Evolutionary conservation across 2,888 invertebrate genomes (phyloP).

Genomic region (Pocota personata): DNA sequence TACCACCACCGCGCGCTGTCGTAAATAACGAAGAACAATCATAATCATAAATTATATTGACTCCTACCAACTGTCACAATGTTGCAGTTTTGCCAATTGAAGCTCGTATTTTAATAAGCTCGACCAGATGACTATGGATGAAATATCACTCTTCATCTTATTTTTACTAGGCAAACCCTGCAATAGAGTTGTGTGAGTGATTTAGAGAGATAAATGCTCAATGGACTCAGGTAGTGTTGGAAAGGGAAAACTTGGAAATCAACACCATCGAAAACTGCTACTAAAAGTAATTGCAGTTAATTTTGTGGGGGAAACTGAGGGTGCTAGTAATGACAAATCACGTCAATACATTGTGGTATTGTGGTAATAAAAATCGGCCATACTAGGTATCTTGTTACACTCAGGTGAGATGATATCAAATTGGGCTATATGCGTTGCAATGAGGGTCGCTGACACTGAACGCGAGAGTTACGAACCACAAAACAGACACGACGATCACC

Average conservation of each 20-base stretch:
- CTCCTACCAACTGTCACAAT: conserved; percentile 68
- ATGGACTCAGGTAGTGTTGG: neutral
- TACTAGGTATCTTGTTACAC: neutral
- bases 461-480: conserved; percentile 14
- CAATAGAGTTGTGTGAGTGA: neutral
- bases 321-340: conserved; percentile 10
- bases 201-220: neutral
- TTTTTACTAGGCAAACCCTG: neutral
- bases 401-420: conserved; percentile 10
- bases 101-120: conserved; percentile 42
- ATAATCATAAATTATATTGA: conserved; percentile 66
- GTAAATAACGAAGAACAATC: conserved; percentile 63
- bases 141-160: conserved; percentile 17
- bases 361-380: conserved; percentile 7
- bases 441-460: conserved; percentile 49
- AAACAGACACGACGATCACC: neutral
- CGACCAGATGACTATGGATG: conserved; percentile 1
- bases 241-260: conserved; percentile 28
- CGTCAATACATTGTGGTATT: conserved; percentile 16
- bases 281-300: conserved; percentile 22
- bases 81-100: conserved; percentile 59
- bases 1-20: conserved; percentile 18
- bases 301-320: neutral
- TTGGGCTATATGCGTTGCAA: conserved; percentile 5
- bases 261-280: conserved; percentile 12